Percentiles rank a stretch among this genome's conserved stretches.
Conservation (phyloP, 2,888 invertebrate species). For the Melolontha melolontha region DNA sequence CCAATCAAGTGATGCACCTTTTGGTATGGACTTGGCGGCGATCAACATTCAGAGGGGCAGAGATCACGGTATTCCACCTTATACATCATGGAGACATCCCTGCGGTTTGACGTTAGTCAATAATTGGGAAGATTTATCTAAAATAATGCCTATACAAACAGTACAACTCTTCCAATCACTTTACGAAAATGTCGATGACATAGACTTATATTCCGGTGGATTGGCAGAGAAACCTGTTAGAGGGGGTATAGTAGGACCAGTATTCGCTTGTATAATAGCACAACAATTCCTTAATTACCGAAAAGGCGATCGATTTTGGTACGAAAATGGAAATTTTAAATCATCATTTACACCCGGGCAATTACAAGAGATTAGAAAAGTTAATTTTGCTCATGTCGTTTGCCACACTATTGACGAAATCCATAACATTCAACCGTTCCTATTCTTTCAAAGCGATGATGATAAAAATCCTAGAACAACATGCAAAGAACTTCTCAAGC, state of each 20-base stretch:
- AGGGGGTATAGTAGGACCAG: conserved; percentile 86
- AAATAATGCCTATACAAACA: conserved; percentile 74
- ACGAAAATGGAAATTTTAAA: conserved; percentile 81
- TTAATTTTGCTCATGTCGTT: conserved; percentile 79
- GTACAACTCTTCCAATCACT: conserved; percentile 71
- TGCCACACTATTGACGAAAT: conserved; percentile 76
- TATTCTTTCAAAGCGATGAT: conserved; percentile 73
- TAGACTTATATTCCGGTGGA: conserved; percentile 87
- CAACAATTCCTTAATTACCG: conserved; percentile 85
- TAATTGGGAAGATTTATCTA: conserved; percentile 78
- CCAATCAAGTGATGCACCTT: conserved; percentile 77
- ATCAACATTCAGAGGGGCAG: conserved; percentile 89
- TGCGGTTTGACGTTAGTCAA: conserved; percentile 78
- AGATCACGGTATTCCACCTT: conserved; percentile 87
- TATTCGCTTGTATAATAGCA: conserved; percentile 89
- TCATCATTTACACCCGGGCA: conserved; percentile 83
- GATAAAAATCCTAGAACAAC: conserved; percentile 71
- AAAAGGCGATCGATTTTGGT: conserved; percentile 86
- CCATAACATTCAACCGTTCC: conserved; percentile 78
- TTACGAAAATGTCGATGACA: conserved; percentile 79
- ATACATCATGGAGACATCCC: conserved; percentile 83
- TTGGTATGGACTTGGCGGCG: conserved; percentile 88
- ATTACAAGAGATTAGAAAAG: conserved; percentile 77
- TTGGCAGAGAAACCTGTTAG: conserved; percentile 84
- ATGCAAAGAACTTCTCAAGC: conserved; percentile 68